These are phyloP conservation scores for Napeogenes inachia DNA, from an alignment of 2,888 invertebrate genomes.

Conservation along the genomic window DNA sequence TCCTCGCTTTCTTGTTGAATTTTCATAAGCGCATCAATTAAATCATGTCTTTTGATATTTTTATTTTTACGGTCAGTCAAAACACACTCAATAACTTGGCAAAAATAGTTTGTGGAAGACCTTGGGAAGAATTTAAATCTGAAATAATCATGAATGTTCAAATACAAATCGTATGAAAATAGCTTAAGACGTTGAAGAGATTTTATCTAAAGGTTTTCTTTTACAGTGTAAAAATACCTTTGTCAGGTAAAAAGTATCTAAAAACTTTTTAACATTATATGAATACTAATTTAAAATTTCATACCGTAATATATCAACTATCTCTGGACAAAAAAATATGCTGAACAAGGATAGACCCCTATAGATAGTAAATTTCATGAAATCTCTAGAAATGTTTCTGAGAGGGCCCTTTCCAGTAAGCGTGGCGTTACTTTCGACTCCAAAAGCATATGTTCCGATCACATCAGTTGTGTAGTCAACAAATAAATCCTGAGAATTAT, in stretches of 20 bases:
- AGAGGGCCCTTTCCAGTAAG: slow-evolving; percentile 39
- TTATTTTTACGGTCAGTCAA: slow-evolving; percentile 42
- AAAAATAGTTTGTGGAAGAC: slow-evolving; percentile 40
- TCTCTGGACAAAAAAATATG: slow-evolving; percentile 40
- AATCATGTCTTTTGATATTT: slow-evolving; percentile 38
- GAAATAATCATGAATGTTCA: slow-evolving; percentile 10
- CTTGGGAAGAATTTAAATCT: slow-evolving; percentile 55
- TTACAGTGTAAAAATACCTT: too few relatives aligned
- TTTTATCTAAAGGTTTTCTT: too few relatives aligned
- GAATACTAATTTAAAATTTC: neutral
- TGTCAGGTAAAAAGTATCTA: neutral
- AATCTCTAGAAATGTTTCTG: slow-evolving; percentile 35
- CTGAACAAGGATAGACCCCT: slow-evolving; percentile 33
- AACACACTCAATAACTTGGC: slow-evolving; percentile 38
- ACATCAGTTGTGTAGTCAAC: slow-evolving; percentile 41
- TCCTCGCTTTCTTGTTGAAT: slow-evolving; percentile 43
- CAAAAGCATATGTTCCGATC: slow-evolving; percentile 39
- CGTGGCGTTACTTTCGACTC: slow-evolving; percentile 36
- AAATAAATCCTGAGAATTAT: slow-evolving; percentile 31
- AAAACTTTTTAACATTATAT: neutral
- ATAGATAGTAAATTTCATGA: slow-evolving; percentile 32
- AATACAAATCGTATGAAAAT: too few relatives aligned
- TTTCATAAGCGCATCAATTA: slow-evolving; percentile 51
- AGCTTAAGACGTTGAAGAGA: too few relatives aligned
- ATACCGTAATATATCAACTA: slow-evolving; percentile 39